Conservation (phyloP, 2,113 vertebrate genomes). For the Lepisosteus osseus region DNA sequence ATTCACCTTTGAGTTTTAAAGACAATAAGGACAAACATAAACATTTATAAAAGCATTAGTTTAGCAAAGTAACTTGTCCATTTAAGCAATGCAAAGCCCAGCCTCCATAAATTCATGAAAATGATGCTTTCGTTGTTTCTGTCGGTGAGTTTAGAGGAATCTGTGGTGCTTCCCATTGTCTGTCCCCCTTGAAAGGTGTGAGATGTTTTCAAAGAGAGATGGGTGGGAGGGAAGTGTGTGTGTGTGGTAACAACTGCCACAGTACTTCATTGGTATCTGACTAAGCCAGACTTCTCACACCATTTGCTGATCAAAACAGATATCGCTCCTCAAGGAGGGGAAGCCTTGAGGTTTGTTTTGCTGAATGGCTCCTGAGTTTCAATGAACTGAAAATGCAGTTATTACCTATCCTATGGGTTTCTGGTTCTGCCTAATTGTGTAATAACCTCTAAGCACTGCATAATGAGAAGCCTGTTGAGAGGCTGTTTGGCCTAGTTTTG, state of each 20-base stretch:
- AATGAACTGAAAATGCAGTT: constrained; percentile 20
- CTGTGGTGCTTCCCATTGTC: background rate
- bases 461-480: constrained; percentile 17
- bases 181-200: no score
- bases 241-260: constrained; percentile 11
- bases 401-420: constrained; percentile 39
- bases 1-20: no score
- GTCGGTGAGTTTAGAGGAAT: background rate
- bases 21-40: no score
- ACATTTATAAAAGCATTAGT: no score
- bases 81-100: no score
- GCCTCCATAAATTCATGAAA: no score
- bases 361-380: constrained; percentile 13
- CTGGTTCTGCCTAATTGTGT: constrained; percentile 42
- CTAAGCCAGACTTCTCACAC: constrained; percentile 24
- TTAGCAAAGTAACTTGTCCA: no score
- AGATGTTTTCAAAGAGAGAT: constrained; percentile 12
- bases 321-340: background rate
- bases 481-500: constrained; percentile 58
- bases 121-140: no score
- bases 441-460: constrained; percentile 35
- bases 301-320: constrained; percentile 19
- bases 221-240: background rate
- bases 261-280: constrained; percentile 13
- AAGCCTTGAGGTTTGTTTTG: background rate